Base-by-base conservation (phyloP, 2,888 invertebrate species). In the Chrysotoxum bicinctum region DNA sequence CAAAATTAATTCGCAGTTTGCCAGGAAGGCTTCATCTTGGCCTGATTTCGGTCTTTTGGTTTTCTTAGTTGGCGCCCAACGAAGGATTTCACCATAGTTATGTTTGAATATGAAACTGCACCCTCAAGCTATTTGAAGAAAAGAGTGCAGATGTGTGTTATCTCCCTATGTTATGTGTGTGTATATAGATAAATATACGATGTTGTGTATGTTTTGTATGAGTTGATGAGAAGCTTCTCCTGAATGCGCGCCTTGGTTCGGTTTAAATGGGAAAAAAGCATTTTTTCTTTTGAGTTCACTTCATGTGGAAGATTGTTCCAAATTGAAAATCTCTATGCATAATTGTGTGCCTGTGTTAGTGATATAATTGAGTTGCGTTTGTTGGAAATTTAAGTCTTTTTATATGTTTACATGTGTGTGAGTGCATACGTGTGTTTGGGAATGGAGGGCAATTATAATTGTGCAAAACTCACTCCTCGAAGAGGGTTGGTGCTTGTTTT, bases 281-380 rank as follows among this genome's bases (percentile, higher is more conserved):
- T 12, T 12, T 37, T 79, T 83, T 73, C 78, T 83, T 83, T 83
- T 79, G 70, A 70, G 74, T 84, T 79, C 79, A 79, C 83, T 79
- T 80, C 83, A 79, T 79, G 83, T 66, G 83, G 83, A 84, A 84
- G 83, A 84, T 79, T 84, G 83, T 70, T 69, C 74, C 70, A 79
- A 84, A 84, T 84, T 84, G 83, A 80, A 84, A 84, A 74, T 75
- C 52, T 66, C 30, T 45, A 68, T 76, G 72, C 72, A 60, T 60
- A 58, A 21, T 58, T 58, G 32, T 64, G 6, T 68, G 66, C 21
- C 12, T 35, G 43, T 54, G 32, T 40, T 26, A 35, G 72, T 43
- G 45, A 75, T 69, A 37, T 76, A 68, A 76, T 76, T 58, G 56
- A 52, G 60, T 77, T 70, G 74, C 35, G 56, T 76, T 52, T 52